Base-by-base conservation (phyloP, 1,140 invertebrate genomes). In the Conus betulinus region DNA sequence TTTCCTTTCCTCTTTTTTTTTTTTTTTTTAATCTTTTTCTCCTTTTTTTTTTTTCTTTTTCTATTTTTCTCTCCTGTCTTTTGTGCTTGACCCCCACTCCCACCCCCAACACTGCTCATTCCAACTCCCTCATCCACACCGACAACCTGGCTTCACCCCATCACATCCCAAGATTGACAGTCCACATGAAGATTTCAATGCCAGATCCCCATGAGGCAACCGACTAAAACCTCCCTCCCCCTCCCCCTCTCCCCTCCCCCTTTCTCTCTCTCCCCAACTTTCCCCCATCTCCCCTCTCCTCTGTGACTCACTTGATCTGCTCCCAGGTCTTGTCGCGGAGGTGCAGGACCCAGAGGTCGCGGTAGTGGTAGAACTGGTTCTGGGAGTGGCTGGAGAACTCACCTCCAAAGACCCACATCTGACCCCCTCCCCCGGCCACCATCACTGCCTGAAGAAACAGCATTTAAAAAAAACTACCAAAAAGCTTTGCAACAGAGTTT, bases 321-420 rank as follows among this genome's bases (percentile, higher is more conserved):
- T 98, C 97, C 98, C 98, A 99, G 94, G 97, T 97, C 91, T 97
- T 98, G 0, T 97, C 96, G 81, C 96, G 96, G 10, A 97, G 94
- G 93, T 97, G 97, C 93, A 97, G 98, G 27, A 98, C 96, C 98
- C 98, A 99, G 0, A 99, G 95, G 94, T 99, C 98, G 95, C 97
- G 97, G 93, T 98, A 99, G 94, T 99, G 98, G 95, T 98, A 97
- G 95, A 99, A 99, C 94, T 99, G 98, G 57, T 97, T 97, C 93
- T 99, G 98, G 0, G 97, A 97, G 4, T 97, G 97, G 95, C 97
- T 98, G 1, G 97, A 97, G 95, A 98, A 99, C 96, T 99, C 98
- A 10, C 98, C 98, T 39, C 98, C 98, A 96, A 99, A 99, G 67
- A 99, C 93, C 96, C 96, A 96, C 88, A 96, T 90, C 92, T 96